A percentile compares a stretch with the other conserved stretches of the same genome.
Evolutionary conservation across 1,140 invertebrate species (phyloP).

Genomic region (Hylyphantes graminicola): DNA sequence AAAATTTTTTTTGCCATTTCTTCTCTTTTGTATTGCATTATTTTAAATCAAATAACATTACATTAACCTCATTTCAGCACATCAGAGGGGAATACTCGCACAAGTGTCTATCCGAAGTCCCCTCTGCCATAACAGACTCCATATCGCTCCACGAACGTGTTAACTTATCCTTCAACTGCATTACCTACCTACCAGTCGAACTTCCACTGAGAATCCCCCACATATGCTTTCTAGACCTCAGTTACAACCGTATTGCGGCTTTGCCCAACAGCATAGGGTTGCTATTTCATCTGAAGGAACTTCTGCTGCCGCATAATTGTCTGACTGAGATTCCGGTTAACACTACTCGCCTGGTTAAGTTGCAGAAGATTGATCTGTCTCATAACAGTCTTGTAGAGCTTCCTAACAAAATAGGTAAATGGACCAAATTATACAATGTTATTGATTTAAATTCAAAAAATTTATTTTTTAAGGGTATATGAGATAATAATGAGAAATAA

Average conservation of each 20-base stretch:
- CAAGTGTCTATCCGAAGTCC: constrained; percentile 45
- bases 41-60: too few species aligned
- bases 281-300: constrained; percentile 66
- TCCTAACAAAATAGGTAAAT: constrained; percentile 64
- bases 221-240: constrained; percentile 66
- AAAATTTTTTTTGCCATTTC: background rate
- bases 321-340: constrained; percentile 65
- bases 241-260: constrained; percentile 65
- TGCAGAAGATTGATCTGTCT: constrained; percentile 67
- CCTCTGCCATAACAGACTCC: constrained; percentile 26
- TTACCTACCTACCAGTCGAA: constrained; percentile 65
- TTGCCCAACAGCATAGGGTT: constrained; percentile 68
- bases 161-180: constrained; percentile 48
- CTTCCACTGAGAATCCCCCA: constrained; percentile 68
- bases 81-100: constrained; percentile 43
- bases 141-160: constrained; percentile 48
- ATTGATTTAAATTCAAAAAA: too few species aligned
- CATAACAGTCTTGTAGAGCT: constrained; percentile 66
- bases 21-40: too few species aligned
- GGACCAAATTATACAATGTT: background rate
- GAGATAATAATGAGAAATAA: too few species aligned
- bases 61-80: constrained; percentile 24
- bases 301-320: constrained; percentile 65
- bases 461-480: too few species aligned
- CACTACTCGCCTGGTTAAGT: constrained; percentile 66